Conservation (phyloP, 2,797 vertebrate genomes). For the Enoplosus armatus region DNA sequence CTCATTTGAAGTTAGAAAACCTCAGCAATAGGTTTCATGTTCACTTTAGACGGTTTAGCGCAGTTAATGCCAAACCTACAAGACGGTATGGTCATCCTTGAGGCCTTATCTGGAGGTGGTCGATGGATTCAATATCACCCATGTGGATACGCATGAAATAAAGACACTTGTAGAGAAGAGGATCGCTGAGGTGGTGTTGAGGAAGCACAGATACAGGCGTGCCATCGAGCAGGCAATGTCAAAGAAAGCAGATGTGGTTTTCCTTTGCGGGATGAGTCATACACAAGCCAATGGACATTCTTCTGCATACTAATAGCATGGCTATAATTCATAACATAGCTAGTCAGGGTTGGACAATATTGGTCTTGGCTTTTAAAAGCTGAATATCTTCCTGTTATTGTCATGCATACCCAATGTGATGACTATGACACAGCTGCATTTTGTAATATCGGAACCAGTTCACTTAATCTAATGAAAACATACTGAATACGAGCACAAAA, state of each 20-base stretch:
- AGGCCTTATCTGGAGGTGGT: neutral
- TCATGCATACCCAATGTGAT: neutral
- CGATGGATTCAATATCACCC: neutral
- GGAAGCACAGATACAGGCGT: neutral
- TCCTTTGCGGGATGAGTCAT: conserved; percentile 47
- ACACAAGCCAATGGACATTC: conserved; percentile 2
- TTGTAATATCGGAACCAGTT: neutral
- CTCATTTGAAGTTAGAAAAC: neutral
- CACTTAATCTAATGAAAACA: neutral
- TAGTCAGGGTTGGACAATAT: neutral
- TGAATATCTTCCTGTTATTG: conserved; percentile 29
- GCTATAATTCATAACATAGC: conserved; percentile 10
- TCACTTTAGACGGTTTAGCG: neutral
- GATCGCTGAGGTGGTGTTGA: neutral
- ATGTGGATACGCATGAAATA: neutral
- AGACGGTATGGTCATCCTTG: neutral
- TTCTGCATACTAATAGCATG: neutral
- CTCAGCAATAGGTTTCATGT: neutral
- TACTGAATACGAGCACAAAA: neutral
- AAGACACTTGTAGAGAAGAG: neutral
- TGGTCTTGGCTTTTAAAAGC: conserved; percentile 6
- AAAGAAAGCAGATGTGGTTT: conserved; percentile 38
- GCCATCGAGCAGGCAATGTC: neutral
- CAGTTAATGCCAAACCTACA: neutral
- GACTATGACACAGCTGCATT: conserved; percentile 14